Evolutionary conservation across 2,113 vertebrate species (phyloP), one percentile per base, ranked within the genome.

Genomic region (Clarias magur): DNA sequence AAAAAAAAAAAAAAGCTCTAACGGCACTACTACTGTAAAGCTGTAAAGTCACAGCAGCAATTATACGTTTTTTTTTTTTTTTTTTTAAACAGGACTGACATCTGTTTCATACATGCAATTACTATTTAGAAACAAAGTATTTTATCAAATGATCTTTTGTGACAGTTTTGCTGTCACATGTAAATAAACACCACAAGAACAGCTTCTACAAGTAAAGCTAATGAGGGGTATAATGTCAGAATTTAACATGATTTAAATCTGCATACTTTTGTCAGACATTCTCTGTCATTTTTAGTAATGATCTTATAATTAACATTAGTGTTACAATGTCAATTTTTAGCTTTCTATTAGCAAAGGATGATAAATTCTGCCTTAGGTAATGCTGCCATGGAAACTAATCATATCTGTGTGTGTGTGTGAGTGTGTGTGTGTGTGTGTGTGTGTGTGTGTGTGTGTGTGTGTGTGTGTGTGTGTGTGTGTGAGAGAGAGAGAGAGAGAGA

Each of bases 151-250:
- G 48, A 48, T 78, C 53, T 25, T 78, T 54, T 57, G 53, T 79
- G 48, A 79, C 25, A 80, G 54, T 56, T 59, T n/a, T 80, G 38
- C n/a, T 4, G n/a, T 59, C 48, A 11, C 16, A 59, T 59, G 38
- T 80, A 80, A 59, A 53, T 48, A 65, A 65, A 67, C 34, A 82
- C 38, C n/a, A 8, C 12, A 9, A 67, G 30, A 82, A 63, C 30
- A 48, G 60, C 60, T 65, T 65, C 25, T 3, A 1, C 80, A 42
- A 59, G 80, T 42, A 25, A 65, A 65, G 11, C 59, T n/a, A 65
- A 82, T 63, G 38, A 63, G 38, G 80, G 21, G 23, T 65, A 42
- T 82, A 82, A 60, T 62, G 80, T 82, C 34, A 82, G 30, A 2
- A 81, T 53, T 63, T 25, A 63, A 82, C 6, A 10, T 38, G 30